Evolutionary conservation across 2,888 invertebrate species (phyloP), one percentile per base, ranked within the genome.

Genomic region (Myathropa florea): DNA sequence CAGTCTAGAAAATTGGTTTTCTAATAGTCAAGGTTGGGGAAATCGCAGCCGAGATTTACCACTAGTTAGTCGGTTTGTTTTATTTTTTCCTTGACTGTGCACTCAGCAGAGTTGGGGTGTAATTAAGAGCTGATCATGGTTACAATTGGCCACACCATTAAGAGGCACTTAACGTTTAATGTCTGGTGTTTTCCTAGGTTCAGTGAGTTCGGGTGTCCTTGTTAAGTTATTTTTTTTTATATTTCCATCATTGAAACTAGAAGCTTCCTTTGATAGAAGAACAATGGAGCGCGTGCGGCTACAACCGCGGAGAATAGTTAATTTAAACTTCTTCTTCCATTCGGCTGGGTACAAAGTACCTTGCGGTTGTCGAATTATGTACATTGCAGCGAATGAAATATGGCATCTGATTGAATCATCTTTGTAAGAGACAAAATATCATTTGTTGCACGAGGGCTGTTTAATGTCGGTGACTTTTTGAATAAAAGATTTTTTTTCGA

Each of bases 21-120:
- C 60, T 55, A 57, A 80, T 39, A 46, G 39, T 12, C 71, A 77
- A 85, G 82, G 85, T 64, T 53, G 53, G 59, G 73, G 85, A 85
- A 85, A 85, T 82, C 85, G 63, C 57, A 46, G 23, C 30, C 59
- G 3, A 24, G 36, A 72, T 33, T 76, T 68, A 30, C 30, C 46
- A n/a, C 46, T 46, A 18, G n/a, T n/a, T 18, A 18, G 7, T 46
- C 46, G 7, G 18, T n/a, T n/a, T n/a, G 46, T 33, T 33, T 12
- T 33, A 12, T 12, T 33, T n/a, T n/a, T n/a, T n/a, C 33, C 33
- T 33, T 33, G 33, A 18, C 18, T 18, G n/a, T n/a, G 2, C 18
- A 9, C 18, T 1, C 7, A 46, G 46, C 18, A 4, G 46, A 18
- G 18, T 18, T 18, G 46, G 46, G 6, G 18, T 46, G 7, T 18